Percentiles rank a stretch among this genome's conserved stretches.
Evolutionary conservation across 2,888 invertebrate genomes (phyloP).

Genomic region (Antitype chi): DNA sequence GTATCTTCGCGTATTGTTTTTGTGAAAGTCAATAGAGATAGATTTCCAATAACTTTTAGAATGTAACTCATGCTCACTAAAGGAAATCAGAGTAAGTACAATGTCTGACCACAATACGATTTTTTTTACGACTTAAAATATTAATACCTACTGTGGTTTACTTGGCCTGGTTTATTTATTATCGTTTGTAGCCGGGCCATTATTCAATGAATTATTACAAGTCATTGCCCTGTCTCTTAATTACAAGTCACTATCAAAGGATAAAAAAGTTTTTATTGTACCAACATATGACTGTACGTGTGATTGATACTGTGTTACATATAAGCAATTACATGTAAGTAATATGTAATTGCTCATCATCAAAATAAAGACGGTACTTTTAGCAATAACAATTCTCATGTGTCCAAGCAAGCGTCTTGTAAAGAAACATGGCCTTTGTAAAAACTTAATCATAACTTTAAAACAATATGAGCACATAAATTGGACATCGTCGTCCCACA

Average conservation of each 20-base stretch:
- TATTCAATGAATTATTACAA: slow-evolving; percentile 33
- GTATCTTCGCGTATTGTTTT: too few species aligned
- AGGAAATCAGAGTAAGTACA: slow-evolving; percentile 3
- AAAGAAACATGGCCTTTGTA: too few species aligned
- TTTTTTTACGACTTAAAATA: slow-evolving; percentile 21
- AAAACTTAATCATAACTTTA: too few species aligned
- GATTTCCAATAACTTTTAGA: background rate
- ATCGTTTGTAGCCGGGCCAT: slow-evolving; percentile 35
- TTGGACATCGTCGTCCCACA: background rate
- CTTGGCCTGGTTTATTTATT: slow-evolving; percentile 35
- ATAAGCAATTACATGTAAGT: too few species aligned
- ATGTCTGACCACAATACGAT: slow-evolving; percentile 28
- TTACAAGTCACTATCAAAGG: background rate
- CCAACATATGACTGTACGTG: background rate
- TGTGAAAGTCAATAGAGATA: background rate
- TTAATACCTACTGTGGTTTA: slow-evolving; percentile 35
- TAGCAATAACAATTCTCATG: too few species aligned
- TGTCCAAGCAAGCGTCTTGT: too few species aligned
- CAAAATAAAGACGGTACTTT: too few species aligned
- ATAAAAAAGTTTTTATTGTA: background rate
- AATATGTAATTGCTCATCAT: background rate
- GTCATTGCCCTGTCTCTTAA: slow-evolving; percentile 36
- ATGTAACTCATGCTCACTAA: background rate
- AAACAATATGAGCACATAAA: background rate
- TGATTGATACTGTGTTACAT: too few species aligned